phyloP scores from a whole-genome alignment of 2,888 invertebrate species.

The Dasysyrphus albostriatus region DNA sequence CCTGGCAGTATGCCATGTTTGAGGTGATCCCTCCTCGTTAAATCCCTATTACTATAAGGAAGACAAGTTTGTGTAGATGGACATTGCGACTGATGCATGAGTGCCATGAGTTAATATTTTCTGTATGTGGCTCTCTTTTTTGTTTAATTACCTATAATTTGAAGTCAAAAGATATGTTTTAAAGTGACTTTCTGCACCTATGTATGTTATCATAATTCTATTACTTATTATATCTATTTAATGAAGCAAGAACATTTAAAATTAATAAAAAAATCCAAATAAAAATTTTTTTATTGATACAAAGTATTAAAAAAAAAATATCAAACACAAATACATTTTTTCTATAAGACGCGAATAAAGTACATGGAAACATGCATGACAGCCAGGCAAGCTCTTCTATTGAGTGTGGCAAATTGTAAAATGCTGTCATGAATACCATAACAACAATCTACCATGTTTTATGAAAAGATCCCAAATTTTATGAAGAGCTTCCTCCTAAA shows the following conservation, averaged over 20 bases:
- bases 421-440: too few species aligned
- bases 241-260: slow-evolving; percentile 8
- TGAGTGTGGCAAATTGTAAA: too few species aligned
- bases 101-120: slow-evolving; percentile 70
- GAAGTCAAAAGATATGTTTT: neutral
- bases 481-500: too few species aligned
- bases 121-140: slow-evolving; percentile 42
- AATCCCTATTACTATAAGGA: slow-evolving; percentile 30
- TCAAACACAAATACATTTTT: neutral
- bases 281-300: neutral
- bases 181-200: neutral
- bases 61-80: slow-evolving; percentile 13
- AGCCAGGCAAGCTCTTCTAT: too few species aligned
- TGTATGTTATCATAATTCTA: neutral
- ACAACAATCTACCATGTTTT: too few species aligned
- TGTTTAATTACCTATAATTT: neutral
- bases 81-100: slow-evolving; percentile 65
- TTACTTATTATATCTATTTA: neutral
- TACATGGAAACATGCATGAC: too few species aligned
- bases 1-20: slow-evolving; percentile 95
- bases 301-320: neutral
- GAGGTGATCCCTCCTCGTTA: slow-evolving; percentile 85
- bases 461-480: too few species aligned
- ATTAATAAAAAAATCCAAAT: neutral
- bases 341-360: too few species aligned